phyloP scores from a whole-genome alignment of 2,113 vertebrate species.

The Indri indri region DNA sequence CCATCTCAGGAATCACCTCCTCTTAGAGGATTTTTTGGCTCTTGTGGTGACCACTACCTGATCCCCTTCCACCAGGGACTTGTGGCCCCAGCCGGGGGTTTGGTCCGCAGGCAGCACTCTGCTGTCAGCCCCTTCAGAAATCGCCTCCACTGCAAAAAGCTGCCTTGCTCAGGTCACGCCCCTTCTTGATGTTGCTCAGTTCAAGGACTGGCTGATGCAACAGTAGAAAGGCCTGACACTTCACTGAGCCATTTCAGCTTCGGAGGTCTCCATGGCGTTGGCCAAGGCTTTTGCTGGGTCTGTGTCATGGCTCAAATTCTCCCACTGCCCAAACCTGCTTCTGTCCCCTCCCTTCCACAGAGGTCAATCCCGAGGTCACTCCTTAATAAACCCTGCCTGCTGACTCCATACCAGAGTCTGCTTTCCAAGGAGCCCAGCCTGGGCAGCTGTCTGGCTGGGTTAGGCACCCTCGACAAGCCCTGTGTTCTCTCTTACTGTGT shows the following conservation, averaged over 20 bases:
- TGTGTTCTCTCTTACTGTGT: background rate
- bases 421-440: background rate
- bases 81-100: background rate
- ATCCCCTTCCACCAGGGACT: background rate
- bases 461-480: background rate
- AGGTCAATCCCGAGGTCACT: background rate
- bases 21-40: background rate
- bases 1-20: background rate
- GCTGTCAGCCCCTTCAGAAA: background rate
- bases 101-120: background rate
- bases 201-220: background rate
- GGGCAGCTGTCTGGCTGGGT: background rate
- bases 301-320: background rate
- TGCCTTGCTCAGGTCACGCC: background rate
- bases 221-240: background rate
- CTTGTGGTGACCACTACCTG: background rate
- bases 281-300: background rate
- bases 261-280: background rate
- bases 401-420: background rate
- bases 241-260: background rate
- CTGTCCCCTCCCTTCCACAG: background rate
- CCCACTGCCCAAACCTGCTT: background rate
- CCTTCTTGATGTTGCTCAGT: background rate
- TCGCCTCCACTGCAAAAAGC: background rate
- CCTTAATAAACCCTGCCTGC: background rate